phyloP scores from a whole-genome alignment of 2,797 vertebrate genomes.

The Poeciliopsis presidionis region DNA sequence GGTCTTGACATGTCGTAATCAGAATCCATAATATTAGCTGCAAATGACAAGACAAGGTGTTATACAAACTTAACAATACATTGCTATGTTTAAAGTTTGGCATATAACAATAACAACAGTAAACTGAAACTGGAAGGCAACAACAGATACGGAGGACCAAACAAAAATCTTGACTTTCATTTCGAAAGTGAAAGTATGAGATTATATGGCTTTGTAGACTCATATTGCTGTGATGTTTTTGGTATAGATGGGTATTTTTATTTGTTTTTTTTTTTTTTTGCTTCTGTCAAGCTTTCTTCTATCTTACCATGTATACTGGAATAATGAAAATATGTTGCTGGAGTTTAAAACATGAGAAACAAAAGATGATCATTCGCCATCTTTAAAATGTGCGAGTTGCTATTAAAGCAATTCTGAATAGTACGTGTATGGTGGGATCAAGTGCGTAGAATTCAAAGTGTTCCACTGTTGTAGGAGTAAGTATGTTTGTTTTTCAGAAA shows the following conservation, averaged over 20 bases:
- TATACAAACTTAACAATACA: background rate
- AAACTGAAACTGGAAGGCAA: background rate
- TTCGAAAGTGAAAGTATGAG: background rate
- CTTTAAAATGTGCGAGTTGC: background rate
- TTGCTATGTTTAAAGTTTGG: background rate
- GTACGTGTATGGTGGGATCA: background rate
- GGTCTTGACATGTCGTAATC: slow-evolving; percentile 64
- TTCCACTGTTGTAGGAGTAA: background rate
- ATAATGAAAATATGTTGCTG: background rate
- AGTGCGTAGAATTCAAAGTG: background rate
- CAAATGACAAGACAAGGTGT: slow-evolving; percentile 31
- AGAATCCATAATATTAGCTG: slow-evolving; percentile 60
- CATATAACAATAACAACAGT: background rate
- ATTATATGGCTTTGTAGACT: background rate
- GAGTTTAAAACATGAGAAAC: background rate
- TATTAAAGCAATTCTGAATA: background rate
- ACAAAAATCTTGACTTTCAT: background rate
- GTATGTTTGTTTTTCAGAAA: background rate
- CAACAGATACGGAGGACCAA: background rate
- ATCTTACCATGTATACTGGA: background rate
- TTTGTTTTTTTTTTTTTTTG: background rate
- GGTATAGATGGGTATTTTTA: background rate
- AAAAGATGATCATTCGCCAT: background rate
- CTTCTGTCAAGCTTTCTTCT: background rate
- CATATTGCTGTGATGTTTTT: background rate